phyloP scores from a whole-genome alignment of 1,140 invertebrate genomes.

The Galleria mellonella region DNA sequence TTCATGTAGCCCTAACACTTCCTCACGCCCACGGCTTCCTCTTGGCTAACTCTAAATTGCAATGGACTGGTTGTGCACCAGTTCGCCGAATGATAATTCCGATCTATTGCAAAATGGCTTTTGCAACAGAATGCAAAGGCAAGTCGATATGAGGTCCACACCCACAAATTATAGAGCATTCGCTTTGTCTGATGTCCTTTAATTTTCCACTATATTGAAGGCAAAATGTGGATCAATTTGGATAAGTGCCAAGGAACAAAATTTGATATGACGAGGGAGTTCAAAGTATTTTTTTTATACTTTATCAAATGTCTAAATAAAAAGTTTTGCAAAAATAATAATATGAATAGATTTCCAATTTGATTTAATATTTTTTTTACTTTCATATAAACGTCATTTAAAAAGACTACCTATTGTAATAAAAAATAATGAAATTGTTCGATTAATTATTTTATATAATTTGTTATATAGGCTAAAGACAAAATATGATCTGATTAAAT shows the following conservation, averaged over 20 bases:
- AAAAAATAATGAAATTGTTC: too few relatives aligned
- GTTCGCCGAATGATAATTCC: slow-evolving; percentile 68
- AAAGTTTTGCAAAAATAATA: too few relatives aligned
- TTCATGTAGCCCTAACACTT: slow-evolving; percentile 47
- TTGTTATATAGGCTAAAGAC: not conserved
- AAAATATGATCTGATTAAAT: slow-evolving; percentile 2
- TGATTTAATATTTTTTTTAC: too few relatives aligned
- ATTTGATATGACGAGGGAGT: too few relatives aligned
- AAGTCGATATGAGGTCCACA: slow-evolving; percentile 52
- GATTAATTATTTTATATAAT: too few relatives aligned
- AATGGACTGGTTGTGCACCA: slow-evolving; percentile 60
- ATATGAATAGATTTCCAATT: too few relatives aligned
- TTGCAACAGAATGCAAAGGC: slow-evolving; percentile 60
- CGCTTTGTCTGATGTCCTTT: slow-evolving; percentile 39
- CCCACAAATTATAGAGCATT: slow-evolving; percentile 54
- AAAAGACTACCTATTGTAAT: too few relatives aligned
- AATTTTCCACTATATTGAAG: slow-evolving; percentile 11
- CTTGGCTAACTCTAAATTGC: slow-evolving; percentile 43
- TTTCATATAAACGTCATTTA: too few relatives aligned
- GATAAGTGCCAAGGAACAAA: not conserved
- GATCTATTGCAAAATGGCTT: slow-evolving; percentile 55
- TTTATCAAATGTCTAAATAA: too few relatives aligned
- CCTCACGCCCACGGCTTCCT: slow-evolving; percentile 53
- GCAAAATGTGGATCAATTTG: not conserved
- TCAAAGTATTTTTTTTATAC: too few relatives aligned